Evolutionary conservation across 2,797 vertebrate genomes (phyloP).

Genomic region (Pampus argenteus): DNA sequence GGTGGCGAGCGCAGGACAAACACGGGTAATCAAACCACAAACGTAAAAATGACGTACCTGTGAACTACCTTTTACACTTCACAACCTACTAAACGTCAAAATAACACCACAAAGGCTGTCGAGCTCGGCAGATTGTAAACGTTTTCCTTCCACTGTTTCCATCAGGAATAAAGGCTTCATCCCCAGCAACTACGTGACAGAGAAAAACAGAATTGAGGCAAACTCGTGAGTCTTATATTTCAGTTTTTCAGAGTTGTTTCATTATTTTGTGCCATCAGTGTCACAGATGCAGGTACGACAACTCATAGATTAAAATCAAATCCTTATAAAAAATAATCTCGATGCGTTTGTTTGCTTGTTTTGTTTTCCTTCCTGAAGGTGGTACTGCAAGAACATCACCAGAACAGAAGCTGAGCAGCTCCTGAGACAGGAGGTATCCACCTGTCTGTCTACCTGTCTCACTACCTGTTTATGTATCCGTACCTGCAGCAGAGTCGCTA

Average conservation of each 20-base stretch:
- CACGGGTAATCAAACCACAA: constrained; percentile 82
- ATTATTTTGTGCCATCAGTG: not conserved
- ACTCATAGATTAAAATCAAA: too few relatives aligned
- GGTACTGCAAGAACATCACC: constrained; percentile 91
- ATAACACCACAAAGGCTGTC: too few relatives aligned
- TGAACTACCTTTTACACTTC: too few relatives aligned
- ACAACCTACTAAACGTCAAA: too few relatives aligned
- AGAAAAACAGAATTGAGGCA: constrained; percentile 87
- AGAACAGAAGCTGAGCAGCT: constrained; percentile 90
- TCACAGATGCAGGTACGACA: too few relatives aligned
- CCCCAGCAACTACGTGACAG: constrained; percentile 91
- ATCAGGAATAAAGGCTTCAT: constrained; percentile 90
- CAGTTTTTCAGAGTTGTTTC: not conserved
- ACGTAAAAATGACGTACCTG: too few relatives aligned
- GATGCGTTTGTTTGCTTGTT: not conserved
- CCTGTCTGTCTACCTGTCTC: not conserved
- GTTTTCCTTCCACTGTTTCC: not conserved
- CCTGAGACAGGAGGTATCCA: constrained; percentile 86
- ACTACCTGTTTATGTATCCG: not conserved
- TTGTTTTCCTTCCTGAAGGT: constrained; percentile 74
- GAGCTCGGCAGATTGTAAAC: too few relatives aligned
- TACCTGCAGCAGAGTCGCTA: not conserved
- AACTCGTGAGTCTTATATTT: constrained; percentile 83
- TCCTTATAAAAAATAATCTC: not conserved
- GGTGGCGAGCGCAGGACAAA: constrained; percentile 91